phyloP scores from a whole-genome alignment of 2,888 invertebrate genomes.

The Hemithea aestivaria region DNA sequence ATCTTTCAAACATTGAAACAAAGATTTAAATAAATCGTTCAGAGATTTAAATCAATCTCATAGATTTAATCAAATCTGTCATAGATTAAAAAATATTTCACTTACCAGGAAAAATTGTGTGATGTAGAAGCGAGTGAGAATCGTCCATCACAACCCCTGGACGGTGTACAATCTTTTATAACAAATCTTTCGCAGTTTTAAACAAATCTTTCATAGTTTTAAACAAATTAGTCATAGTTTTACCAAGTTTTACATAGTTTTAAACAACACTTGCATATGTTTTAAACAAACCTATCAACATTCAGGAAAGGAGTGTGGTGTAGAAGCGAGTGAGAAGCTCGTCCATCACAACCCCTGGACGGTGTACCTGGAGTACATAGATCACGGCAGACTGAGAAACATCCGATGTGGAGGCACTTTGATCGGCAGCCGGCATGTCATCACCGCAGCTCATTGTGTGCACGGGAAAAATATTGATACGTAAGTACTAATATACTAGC shows the following conservation, averaged over 20 bases:
- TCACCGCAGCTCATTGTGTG: slow-evolving; percentile 54
- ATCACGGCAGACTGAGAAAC: slow-evolving; percentile 24
- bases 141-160: slow-evolving; percentile 52
- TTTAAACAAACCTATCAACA: no score
- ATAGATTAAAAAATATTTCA: no score
- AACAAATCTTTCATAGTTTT: no score
- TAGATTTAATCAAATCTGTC: no score
- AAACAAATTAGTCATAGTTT: no score
- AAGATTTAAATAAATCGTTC: no score
- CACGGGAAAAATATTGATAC: slow-evolving; percentile 30
- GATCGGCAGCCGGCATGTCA: slow-evolving; percentile 36
- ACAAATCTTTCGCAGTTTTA: no score
- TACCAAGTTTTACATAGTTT: no score
- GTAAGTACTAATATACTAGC: slow-evolving; percentile 30
- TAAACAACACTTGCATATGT: no score
- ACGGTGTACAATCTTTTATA: no score
- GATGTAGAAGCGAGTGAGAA: slow-evolving; percentile 44
- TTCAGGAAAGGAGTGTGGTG: slow-evolving; percentile 40
- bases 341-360: slow-evolving; percentile 52
- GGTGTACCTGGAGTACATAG: slow-evolving; percentile 44
- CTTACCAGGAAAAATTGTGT: slow-evolving; percentile 37
- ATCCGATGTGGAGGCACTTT: slow-evolving; percentile 45
- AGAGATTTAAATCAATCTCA: no score
- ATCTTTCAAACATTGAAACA: no score
- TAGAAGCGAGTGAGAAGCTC: slow-evolving; percentile 41